Evolutionary conservation across 2,888 invertebrate species (phyloP), one percentile per base, ranked within the genome.

Genomic region (Leptopilina myrica): DNA sequence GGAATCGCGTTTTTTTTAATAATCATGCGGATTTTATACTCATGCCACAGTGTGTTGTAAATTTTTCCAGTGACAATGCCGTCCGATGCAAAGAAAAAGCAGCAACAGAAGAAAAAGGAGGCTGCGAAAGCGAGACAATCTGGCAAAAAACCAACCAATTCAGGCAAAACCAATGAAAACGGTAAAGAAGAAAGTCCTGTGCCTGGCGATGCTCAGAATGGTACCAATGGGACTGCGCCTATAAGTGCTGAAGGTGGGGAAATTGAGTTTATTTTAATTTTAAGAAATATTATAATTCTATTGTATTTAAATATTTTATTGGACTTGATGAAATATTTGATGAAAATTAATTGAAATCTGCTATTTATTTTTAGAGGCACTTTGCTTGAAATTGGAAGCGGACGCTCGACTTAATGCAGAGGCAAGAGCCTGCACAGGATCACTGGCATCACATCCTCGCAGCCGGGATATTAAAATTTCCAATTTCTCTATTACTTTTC

Each of bases 1-100:
- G 49, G 14, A 56, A 33, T 33, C 33, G 33, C 33, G 3, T 33
- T 4, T 33, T 53, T n/a, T n/a, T 14, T 43, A 43, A 43, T 43
- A 5, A 79, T 62, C 56, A 59, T 64, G 59, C 49, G 3, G 33
- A 33, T 33, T 33, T 33, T 33, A 49, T 33, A 12, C 4, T 49
- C 12, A 12, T 43, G 8, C 5, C 2, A 20, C 12, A 12, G 49
- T n/a, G 62, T 40, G 15, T 76, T 76, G 9, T 46, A 67, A 56
- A 33, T 33, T 33, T 33, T 78, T 78, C 65, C 46, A 79, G 79
- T 49, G 81, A 92, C 84, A 86, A 99, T 99, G 99, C 99, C 99
- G 92, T 99, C 99, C 88, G 99, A 99, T 93, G 96, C 98, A 56
- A 99, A 99, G 93, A 99, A 99, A 94, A 97, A 98, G 91, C 96